A percentile compares a stretch with the other conserved stretches of the same genome.
Conservation (phyloP, 1,140 invertebrate species). For the Heliothis virescens region DNA sequence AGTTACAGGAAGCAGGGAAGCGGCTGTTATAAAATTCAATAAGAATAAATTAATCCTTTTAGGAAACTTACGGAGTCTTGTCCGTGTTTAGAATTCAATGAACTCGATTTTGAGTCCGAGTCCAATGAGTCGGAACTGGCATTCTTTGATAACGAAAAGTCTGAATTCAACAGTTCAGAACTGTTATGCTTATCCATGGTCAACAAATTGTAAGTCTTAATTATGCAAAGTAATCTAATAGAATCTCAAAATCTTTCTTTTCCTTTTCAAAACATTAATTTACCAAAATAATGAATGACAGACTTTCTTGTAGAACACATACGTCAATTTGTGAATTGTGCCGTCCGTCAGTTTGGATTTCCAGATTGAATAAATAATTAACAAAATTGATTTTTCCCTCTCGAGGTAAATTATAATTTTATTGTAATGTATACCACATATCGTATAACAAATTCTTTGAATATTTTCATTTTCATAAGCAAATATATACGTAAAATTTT, state of each 20-base stretch:
- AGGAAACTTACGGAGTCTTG: constrained; percentile 90
- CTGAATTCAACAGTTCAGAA: constrained; percentile 83
- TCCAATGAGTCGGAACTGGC: constrained; percentile 92
- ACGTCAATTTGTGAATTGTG: constrained; percentile 12
- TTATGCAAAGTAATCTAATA: constrained; percentile 1
- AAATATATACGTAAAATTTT: not conserved
- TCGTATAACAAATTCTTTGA: no score
- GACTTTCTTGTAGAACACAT: not conserved
- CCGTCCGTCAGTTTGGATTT: no score
- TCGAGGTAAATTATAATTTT: no score
- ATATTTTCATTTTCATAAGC: not conserved
- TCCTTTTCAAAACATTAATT: constrained; percentile 28
- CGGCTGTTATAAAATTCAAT: constrained; percentile 72
- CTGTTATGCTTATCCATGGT: constrained; percentile 84
- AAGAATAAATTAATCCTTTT: constrained; percentile 86
- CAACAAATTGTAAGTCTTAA: constrained; percentile 11
- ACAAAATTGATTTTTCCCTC: not conserved
- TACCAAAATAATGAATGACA: constrained; percentile 30
- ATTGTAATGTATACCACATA: not conserved
- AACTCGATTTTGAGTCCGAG: constrained; percentile 93
- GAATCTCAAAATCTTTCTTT: not conserved
- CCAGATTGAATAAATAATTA: not conserved
- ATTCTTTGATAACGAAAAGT: constrained; percentile 86
- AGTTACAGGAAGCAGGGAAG: constrained; percentile 69
- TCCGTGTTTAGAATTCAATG: constrained; percentile 92